Percentiles rank a stretch among this genome's conserved stretches.
These are phyloP conservation scores for Cyclura pinguis DNA, from an alignment of 2,797 vertebrate species.

Conservation along the genomic window DNA sequence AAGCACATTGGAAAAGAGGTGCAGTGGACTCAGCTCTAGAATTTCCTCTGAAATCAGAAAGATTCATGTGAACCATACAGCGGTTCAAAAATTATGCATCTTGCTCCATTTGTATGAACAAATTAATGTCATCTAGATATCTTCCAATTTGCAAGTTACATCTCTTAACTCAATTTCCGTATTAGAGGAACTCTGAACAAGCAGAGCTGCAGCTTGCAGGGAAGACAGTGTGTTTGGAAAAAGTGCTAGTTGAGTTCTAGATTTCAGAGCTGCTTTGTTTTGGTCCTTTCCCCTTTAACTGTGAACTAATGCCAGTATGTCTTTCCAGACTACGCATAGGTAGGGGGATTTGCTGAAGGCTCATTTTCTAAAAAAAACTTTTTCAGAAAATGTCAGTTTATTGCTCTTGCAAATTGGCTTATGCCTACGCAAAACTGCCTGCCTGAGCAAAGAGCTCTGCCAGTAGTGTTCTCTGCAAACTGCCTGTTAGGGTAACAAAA, in stretches of 20 bases:
- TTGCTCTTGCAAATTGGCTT: conserved; percentile 78
- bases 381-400: conserved; percentile 75
- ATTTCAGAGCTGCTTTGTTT: not conserved
- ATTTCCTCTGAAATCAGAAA: not conserved
- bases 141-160: too few relatives aligned
- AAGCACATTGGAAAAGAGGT: not conserved
- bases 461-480: conserved; percentile 71
- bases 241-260: fast-evolving
- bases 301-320: conserved; percentile 56
- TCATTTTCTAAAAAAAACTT: conserved; percentile 72
- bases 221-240: not conserved
- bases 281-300: conserved; percentile 23
- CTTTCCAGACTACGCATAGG: conserved; percentile 68
- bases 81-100: not conserved
- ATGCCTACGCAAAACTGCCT: conserved; percentile 73
- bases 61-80: not conserved
- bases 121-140: not conserved
- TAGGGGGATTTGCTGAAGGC: conserved; percentile 75
- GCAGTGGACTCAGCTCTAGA: not conserved
- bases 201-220: fast-evolving
- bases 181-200: not conserved
- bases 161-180: not conserved
- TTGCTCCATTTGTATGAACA: not conserved
- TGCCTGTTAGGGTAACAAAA: conserved; percentile 77
- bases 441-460: conserved; percentile 76